These are phyloP conservation scores for Argyrosomus regius DNA, from an alignment of 2,797 vertebrate species.

Conservation along the genomic window DNA sequence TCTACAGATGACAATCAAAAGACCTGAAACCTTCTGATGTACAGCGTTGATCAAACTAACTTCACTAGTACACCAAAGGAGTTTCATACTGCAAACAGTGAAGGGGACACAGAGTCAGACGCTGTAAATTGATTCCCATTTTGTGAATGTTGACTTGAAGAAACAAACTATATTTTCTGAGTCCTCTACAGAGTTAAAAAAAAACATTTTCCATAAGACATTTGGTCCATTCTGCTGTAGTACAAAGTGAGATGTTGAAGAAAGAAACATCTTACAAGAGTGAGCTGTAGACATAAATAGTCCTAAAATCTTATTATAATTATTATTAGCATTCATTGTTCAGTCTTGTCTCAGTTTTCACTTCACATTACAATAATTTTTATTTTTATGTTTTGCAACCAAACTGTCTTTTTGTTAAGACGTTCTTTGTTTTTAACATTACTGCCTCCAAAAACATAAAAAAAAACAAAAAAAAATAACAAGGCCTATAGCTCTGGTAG, in stretches of 20 bases:
- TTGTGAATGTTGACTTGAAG: slow-evolving; percentile 20
- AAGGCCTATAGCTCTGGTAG: not conserved
- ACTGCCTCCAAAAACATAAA: not conserved
- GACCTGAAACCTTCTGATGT: slow-evolving; percentile 27
- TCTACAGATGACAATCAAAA: slow-evolving; percentile 33
- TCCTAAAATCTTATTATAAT: not conserved
- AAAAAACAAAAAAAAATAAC: not conserved
- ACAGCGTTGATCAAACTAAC: slow-evolving; percentile 23
- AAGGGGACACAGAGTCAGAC: slow-evolving; percentile 26
- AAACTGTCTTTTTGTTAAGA: slow-evolving; percentile 30
- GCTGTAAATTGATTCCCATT: slow-evolving; percentile 43
- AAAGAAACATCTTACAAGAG: slow-evolving; percentile 17
- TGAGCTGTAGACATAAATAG: slow-evolving; percentile 13
- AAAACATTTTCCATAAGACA: slow-evolving; percentile 34
- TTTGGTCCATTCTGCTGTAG: slow-evolving; percentile 68
- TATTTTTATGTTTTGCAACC: not conserved
- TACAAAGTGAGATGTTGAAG: slow-evolving; percentile 25
- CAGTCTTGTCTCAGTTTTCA: slow-evolving; percentile 5
- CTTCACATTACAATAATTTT: slow-evolving; percentile 18
- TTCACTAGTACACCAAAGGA: slow-evolving; percentile 38
- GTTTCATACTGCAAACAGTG: slow-evolving; percentile 31
- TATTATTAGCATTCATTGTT: not conserved
- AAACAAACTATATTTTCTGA: slow-evolving; percentile 14
- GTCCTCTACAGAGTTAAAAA: slow-evolving; percentile 22
- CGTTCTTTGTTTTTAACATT: not conserved